Conservation (phyloP, 2,888 invertebrate genomes). For the Drosophila nigricruria region DNA sequence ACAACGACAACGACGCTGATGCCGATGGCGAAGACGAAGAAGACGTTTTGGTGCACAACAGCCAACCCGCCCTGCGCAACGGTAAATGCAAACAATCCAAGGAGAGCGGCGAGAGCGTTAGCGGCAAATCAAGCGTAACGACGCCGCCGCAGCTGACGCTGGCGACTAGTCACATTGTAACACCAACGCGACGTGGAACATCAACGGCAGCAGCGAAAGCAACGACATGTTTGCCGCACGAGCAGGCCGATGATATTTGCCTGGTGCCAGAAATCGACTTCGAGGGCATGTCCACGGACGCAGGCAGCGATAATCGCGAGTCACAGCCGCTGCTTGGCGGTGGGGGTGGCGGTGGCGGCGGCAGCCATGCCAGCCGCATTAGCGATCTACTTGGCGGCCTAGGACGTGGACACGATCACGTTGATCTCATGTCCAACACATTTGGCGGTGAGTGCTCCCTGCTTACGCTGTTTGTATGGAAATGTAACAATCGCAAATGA, state of each 20-base stretch:
- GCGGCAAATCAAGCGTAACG: conserved; percentile 43
- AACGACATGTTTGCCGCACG: conserved; percentile 51
- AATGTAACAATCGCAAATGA: conserved; percentile 12
- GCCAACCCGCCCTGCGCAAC: conserved; percentile 40
- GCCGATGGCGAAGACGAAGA: conserved; percentile 56
- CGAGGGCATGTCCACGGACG: conserved; percentile 92
- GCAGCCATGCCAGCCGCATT: conserved; percentile 90
- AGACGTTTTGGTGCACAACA: conserved; percentile 45
- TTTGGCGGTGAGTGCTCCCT: conserved; percentile 90
- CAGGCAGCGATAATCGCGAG: conserved; percentile 93
- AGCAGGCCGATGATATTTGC: conserved; percentile 88
- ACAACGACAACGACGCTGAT: conserved; percentile 38
- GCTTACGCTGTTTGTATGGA: not conserved
- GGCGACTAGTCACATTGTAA: conserved; percentile 58
- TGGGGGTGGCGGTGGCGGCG: conserved; percentile 92
- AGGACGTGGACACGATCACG: conserved; percentile 87
- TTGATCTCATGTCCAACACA: conserved; percentile 92
- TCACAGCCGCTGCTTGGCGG: conserved; percentile 96
- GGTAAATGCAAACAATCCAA: conserved; percentile 45
- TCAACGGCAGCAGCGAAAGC: conserved; percentile 80
- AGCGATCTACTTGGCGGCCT: conserved; percentile 86
- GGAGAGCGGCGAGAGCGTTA: conserved; percentile 48
- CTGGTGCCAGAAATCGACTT: conserved; percentile 94
- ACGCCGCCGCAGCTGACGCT: conserved; percentile 39
- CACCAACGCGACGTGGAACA: conserved; percentile 50